Evolutionary conservation across 2,888 invertebrate species (phyloP), one percentile per base, ranked within the genome.

Genomic region (Notodonta ziczac): DNA sequence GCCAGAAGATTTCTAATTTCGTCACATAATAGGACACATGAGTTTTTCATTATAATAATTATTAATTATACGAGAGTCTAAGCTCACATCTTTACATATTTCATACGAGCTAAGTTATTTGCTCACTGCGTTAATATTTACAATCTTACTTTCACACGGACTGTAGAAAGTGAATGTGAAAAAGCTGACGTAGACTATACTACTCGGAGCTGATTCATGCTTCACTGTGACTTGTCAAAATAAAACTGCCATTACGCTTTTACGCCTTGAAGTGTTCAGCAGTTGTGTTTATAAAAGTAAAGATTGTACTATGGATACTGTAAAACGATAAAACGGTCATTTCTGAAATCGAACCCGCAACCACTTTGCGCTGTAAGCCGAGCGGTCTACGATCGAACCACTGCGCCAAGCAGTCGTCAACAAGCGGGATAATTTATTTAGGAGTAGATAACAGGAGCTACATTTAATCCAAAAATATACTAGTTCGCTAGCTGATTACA

Each of bases 131-230:
- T n/a, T 5, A n/a, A 14, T 40, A 55, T 55, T 55, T 55, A 40
- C n/a, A 4, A 13, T 3, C 39, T 55, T 8, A 10, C 55, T 55
- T 53, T 53, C 53, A n/a, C 32, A 8, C 13, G n/a, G 35, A 4
- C 4, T n/a, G 39, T 40, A 35, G 55, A 55, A 55, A 55, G 55
- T 55, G 55, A 55, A 40, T 40, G 8, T 55, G 55, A 16, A 55
- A 24, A 55, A 40, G 55, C 55, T 40, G 40, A 55, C 14, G 40
- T 16, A 35, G 10, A 24, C 24, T 42, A 42, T 12, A 12, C 42
- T 2, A 46, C n/a, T n/a, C 1, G 4, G 13, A n/a, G 46, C 44
- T 44, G 5, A 51, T 12, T 51, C 51, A 51, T 51, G 16, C 4
- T 24, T 24, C 7, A 51, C 51, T 51, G 12, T 51, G 51, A 51